These are phyloP conservation scores for Heterotis niloticus DNA, from an alignment of 2,113 vertebrate species.

Conservation along the genomic window DNA sequence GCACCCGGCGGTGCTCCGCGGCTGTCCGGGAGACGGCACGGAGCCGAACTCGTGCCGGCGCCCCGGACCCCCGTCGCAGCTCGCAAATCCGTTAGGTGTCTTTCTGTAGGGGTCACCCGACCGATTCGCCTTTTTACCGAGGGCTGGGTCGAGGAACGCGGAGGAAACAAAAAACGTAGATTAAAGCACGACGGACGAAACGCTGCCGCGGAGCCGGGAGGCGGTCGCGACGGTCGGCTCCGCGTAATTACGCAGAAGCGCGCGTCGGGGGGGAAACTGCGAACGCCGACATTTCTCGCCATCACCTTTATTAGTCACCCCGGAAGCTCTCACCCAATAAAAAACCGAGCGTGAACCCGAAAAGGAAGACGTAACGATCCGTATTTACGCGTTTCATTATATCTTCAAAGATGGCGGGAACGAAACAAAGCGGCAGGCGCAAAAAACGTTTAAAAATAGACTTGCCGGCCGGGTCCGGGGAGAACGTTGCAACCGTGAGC, in stretches of 20 bases:
- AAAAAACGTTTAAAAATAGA: slow-evolving; percentile 49
- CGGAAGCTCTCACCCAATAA: slow-evolving; percentile 46
- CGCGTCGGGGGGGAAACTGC: slow-evolving; percentile 19
- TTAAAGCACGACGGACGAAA: background rate
- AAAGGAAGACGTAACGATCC: slow-evolving; percentile 44
- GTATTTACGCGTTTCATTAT: slow-evolving; percentile 66
- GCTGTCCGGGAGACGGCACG: background rate
- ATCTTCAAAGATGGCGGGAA: slow-evolving; percentile 58
- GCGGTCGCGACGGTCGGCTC: slow-evolving; percentile 12
- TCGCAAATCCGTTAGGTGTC: background rate
- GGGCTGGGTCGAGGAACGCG: background rate
- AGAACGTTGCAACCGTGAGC: slow-evolving; percentile 50
- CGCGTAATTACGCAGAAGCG: slow-evolving; percentile 36
- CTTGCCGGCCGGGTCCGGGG: slow-evolving; percentile 25
- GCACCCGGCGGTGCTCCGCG: slow-evolving; percentile 4
- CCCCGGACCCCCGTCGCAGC: background rate
- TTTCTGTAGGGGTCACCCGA: no score
- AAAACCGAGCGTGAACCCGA: slow-evolving; percentile 48
- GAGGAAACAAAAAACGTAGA: background rate
- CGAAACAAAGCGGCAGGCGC: slow-evolving; percentile 54
- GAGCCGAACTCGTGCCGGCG: background rate
- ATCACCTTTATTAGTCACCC: slow-evolving; percentile 37
- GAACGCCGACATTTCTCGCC: slow-evolving; percentile 49
- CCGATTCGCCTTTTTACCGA: background rate
- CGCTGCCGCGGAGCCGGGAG: background rate